Conservation (phyloP, 2,113 vertebrate genomes). For the Buteo buteo region DNA sequence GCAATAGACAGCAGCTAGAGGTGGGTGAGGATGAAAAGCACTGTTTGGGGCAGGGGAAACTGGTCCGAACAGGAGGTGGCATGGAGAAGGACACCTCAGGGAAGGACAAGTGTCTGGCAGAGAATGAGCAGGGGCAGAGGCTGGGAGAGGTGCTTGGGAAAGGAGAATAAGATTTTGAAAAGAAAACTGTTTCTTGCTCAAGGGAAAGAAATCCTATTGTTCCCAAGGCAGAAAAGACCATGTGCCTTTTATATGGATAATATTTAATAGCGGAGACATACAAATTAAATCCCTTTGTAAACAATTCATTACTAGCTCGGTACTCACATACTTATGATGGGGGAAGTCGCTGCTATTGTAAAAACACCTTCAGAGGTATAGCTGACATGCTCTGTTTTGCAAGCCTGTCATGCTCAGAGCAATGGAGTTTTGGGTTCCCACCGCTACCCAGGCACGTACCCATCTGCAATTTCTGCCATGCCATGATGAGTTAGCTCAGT, state of each 20-base stretch:
- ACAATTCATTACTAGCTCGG: neutral
- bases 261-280: neutral
- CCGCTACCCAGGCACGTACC: fast-evolving
- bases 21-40: neutral
- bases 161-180: neutral
- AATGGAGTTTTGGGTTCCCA: neutral
- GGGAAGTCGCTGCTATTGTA: neutral
- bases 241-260: neutral
- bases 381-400: neutral
- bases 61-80: neutral
- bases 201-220: neutral
- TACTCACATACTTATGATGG: neutral
- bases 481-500: neutral
- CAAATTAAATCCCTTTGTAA: neutral
- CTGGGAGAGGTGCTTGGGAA: neutral
- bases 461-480: neutral
- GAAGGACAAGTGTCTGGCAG: neutral
- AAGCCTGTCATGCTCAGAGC: neutral
- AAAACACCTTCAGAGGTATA: neutral
- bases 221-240: neutral
- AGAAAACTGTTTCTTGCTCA: neutral
- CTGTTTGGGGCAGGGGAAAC: neutral
- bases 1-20: neutral
- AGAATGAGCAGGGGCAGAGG: neutral
- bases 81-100: neutral